Percentiles rank a stretch among this genome's conserved stretches.
These are phyloP conservation scores for Pterostichus niger DNA, from an alignment of 2,888 invertebrate species.

Conservation along the genomic window DNA sequence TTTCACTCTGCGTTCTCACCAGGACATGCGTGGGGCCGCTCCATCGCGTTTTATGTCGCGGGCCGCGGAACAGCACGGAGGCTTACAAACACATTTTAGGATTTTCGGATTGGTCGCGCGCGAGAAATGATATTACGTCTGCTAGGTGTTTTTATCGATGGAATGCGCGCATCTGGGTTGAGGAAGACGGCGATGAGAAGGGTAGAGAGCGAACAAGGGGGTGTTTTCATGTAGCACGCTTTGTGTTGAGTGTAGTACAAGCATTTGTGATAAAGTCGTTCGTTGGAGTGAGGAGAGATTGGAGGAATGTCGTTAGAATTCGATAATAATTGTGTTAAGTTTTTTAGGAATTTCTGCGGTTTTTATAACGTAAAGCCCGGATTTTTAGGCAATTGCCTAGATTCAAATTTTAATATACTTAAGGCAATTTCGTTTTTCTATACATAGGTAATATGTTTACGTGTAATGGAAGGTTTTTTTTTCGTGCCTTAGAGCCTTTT, in stretches of 20 bases:
- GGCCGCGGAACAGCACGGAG: slow-evolving; percentile 13
- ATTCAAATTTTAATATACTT: too few species aligned
- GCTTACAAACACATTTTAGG: slow-evolving; percentile 58
- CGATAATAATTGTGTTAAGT: slow-evolving; percentile 6
- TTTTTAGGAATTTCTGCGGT: not conserved
- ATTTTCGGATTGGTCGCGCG: slow-evolving; percentile 50
- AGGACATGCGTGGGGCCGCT: slow-evolving; percentile 16
- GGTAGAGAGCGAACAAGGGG: too few species aligned
- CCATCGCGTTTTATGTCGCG: slow-evolving; percentile 23
- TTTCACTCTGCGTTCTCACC: not conserved
- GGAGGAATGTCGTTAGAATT: not conserved
- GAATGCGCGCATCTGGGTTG: slow-evolving; percentile 21
- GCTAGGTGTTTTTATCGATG: slow-evolving; percentile 56
- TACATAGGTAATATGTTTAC: too few species aligned
- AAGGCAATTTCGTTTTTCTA: too few species aligned
- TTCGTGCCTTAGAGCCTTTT: too few species aligned
- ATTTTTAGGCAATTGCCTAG: too few species aligned
- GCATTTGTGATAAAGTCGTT: slow-evolving; percentile 2
- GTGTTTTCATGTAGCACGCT: not conserved
- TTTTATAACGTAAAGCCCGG: too few species aligned
- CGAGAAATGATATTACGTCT: slow-evolving; percentile 55
- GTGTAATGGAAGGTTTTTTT: too few species aligned
- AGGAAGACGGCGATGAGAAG: not conserved
- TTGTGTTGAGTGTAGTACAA: not conserved
- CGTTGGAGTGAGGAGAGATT: not conserved